Evolutionary conservation across 2,797 vertebrate genomes (phyloP).

Genomic region (Clangula hyemalis): DNA sequence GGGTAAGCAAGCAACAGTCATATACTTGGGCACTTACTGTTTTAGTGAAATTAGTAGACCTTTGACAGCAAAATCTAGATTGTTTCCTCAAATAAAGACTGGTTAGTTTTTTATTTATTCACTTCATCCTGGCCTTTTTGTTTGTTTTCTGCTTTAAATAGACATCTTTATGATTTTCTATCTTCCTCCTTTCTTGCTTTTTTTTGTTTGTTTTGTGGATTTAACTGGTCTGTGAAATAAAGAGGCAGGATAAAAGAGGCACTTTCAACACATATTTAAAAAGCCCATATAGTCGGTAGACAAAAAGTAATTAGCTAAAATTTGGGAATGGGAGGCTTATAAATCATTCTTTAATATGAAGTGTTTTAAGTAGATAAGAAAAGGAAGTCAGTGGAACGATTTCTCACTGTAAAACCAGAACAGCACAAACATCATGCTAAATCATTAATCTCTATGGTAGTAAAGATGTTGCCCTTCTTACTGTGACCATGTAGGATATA

Average conservation of each 20-base stretch:
- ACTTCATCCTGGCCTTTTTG: not conserved
- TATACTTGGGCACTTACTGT: not conserved
- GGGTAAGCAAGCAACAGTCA: not conserved
- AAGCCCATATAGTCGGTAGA: not conserved
- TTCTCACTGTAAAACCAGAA: not conserved
- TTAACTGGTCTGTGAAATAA: not conserved
- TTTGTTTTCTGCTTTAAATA: not conserved
- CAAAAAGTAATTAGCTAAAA: not conserved
- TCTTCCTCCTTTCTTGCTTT: not conserved
- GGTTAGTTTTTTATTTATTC: not conserved
- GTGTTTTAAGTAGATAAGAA: not conserved
- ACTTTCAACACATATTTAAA: not conserved
- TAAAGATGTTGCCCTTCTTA: not conserved
- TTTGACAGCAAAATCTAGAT: not conserved
- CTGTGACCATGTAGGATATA: not conserved
- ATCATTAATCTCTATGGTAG: not conserved
- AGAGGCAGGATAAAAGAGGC: not conserved
- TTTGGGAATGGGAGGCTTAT: not conserved
- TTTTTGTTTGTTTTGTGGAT: not conserved
- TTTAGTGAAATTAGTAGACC: not conserved
- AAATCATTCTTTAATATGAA: not conserved
- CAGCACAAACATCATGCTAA: not conserved
- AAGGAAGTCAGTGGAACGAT: not conserved
- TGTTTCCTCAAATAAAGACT: not conserved
- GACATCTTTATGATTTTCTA: not conserved